Conservation (phyloP, 2,113 vertebrate species). For the Cephalopterus ornatus region DNA sequence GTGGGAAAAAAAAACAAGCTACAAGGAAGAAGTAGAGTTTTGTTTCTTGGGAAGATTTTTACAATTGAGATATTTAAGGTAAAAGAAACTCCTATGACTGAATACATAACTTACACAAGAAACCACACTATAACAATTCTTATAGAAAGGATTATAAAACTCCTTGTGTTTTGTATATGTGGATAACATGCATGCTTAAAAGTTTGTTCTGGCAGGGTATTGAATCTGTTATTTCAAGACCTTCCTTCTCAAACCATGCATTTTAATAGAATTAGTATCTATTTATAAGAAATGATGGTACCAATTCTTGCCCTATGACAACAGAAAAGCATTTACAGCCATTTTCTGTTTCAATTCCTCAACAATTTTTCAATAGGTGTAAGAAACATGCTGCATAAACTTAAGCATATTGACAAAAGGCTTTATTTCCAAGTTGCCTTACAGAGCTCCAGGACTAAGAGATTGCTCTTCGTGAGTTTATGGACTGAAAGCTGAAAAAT, state of each 20-base stretch:
- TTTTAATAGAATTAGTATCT: background rate
- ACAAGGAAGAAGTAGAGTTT: background rate
- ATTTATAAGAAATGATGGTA: background rate
- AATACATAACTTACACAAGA: background rate
- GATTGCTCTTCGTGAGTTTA: background rate
- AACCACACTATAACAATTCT: background rate
- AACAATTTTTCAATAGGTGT: background rate
- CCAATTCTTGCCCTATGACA: background rate
- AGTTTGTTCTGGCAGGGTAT: background rate
- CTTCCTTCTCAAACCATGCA: background rate
- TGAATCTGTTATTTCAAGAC: background rate
- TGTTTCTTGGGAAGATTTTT: conserved; percentile 15
- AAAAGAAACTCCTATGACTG: conserved; percentile 5
- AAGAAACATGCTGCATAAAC: background rate
- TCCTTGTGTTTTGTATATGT: background rate
- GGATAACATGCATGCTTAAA: accelerated
- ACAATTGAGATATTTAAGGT: background rate
- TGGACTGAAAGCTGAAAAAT: background rate
- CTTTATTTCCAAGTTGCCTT: background rate
- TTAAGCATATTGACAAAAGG: background rate
- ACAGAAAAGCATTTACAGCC: background rate
- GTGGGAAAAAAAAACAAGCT: background rate
- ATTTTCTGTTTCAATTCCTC: background rate
- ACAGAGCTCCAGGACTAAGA: background rate
- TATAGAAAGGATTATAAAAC: background rate